These are phyloP conservation scores for Leontocebus nigricollis DNA, from an alignment of 2,797 vertebrate species.

Conservation along the genomic window DNA sequence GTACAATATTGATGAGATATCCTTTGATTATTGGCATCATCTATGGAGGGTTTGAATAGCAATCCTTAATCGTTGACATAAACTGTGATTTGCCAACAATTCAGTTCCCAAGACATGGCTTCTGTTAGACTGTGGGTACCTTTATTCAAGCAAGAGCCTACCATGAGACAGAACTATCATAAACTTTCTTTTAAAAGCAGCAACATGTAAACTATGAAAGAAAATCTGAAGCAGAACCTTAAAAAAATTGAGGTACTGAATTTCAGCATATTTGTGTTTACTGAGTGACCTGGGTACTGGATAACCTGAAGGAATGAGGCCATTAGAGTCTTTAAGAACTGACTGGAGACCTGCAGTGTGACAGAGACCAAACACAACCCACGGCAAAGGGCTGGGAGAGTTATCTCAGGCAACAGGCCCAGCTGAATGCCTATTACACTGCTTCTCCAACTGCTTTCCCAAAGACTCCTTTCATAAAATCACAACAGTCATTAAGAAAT, in stretches of 20 bases:
- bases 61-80: not conserved
- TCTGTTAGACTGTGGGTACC: not conserved
- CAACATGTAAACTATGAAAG: not conserved
- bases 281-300: not conserved
- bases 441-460: not conserved
- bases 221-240: not conserved
- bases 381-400: not conserved
- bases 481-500: not conserved
- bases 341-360: not conserved
- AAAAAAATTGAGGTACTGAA: not conserved
- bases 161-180: not conserved
- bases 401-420: not conserved
- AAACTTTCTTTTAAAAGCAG: not conserved
- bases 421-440: no score
- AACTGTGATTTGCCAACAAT: not conserved
- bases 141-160: not conserved
- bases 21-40: not conserved
- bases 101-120: no score
- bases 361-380: no score
- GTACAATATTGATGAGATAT: not conserved
- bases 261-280: not conserved
- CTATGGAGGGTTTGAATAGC: not conserved
- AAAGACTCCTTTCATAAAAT: not conserved
- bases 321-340: not conserved
- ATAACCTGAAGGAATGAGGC: not conserved